Evolutionary conservation across 2,797 vertebrate species (phyloP).

Genomic region (Limnodromus scolopaceus): DNA sequence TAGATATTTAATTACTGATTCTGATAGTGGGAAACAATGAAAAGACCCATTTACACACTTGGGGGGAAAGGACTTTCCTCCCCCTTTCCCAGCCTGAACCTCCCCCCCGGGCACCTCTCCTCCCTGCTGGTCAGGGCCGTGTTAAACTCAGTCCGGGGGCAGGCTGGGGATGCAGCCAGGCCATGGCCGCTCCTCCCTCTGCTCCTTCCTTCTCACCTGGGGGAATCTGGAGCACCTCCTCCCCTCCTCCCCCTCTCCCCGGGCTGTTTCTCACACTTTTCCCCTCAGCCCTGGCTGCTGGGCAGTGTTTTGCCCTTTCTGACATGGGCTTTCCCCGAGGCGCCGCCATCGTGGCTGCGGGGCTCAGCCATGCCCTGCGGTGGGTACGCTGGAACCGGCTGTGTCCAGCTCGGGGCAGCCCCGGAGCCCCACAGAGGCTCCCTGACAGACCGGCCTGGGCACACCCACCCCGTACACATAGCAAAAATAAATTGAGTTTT

Average conservation of each 20-base stretch:
- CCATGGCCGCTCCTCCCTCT: accelerated
- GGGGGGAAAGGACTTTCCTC: background rate
- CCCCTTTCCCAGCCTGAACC: background rate
- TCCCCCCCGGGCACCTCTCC: background rate
- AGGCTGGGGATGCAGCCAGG: too few species aligned
- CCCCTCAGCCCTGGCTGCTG: accelerated
- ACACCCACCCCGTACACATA: accelerated
- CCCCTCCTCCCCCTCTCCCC: too few species aligned
- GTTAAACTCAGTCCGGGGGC: background rate
- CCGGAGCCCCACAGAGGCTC: background rate
- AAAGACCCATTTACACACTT: background rate
- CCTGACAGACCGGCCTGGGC: accelerated
- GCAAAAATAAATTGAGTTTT: background rate
- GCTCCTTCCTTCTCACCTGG: background rate
- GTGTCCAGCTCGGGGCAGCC: background rate
- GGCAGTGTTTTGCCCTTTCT: too few species aligned
- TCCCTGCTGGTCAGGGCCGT: accelerated
- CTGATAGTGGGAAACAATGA: background rate
- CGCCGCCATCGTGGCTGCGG: accelerated
- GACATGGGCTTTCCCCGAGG: accelerated
- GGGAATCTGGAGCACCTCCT: background rate
- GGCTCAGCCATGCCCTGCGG: background rate
- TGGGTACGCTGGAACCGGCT: too few species aligned
- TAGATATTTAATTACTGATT: background rate
- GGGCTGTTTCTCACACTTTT: background rate